Evolutionary conservation across 1,140 invertebrate species (phyloP).

Genomic region (Leptonema lineaticorne): DNA sequence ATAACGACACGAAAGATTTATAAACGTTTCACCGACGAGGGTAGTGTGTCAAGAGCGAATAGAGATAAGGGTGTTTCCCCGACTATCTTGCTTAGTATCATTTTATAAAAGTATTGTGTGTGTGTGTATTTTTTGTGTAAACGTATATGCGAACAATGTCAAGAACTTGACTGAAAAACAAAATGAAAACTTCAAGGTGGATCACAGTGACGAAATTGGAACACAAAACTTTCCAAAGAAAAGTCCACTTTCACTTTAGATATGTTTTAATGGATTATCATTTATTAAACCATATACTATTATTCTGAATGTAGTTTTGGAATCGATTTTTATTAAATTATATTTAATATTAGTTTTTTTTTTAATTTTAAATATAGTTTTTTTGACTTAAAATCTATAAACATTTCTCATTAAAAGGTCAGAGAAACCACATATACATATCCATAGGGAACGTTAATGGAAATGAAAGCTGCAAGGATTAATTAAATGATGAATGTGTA

Average conservation of each 20-base stretch:
- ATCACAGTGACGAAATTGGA: background rate
- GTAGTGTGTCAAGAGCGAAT: constrained; percentile 10
- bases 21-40: constrained; percentile 15
- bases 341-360: too few relatives aligned
- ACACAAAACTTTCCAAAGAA: background rate
- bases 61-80: constrained; percentile 9
- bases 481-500: constrained; percentile 2
- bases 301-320: too few relatives aligned
- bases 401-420: too few relatives aligned
- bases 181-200: constrained; percentile 5
- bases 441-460: background rate
- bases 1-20: constrained; percentile 19
- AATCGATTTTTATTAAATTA: too few relatives aligned
- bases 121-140: too few relatives aligned
- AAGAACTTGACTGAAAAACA: constrained; percentile 9
- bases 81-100: background rate
- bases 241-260: background rate
- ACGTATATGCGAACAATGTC: background rate
- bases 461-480: background rate
- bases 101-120: background rate
- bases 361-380: too few relatives aligned
- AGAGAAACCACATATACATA: background rate
- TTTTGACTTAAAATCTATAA: too few relatives aligned
- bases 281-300: too few relatives aligned
- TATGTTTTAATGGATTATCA: too few relatives aligned